Conservation (phyloP, 37 sponge, comb jelly and placozoan species). For the Eunapius fragilis region DNA sequence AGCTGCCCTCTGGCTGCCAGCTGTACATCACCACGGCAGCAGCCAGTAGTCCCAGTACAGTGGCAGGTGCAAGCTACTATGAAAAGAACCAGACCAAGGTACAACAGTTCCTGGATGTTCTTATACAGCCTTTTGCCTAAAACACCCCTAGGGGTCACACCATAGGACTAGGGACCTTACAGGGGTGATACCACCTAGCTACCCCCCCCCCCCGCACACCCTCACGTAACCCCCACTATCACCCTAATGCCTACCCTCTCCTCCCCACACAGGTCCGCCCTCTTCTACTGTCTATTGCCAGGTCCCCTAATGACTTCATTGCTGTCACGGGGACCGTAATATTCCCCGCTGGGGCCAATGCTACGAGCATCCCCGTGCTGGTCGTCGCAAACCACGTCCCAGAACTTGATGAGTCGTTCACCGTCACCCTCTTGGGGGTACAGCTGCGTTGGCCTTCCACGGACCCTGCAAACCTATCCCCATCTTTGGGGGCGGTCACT, state of each 20-base stretch:
- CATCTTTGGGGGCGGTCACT: constrained; percentile 41
- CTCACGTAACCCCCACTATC: too few relatives aligned
- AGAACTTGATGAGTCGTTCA: constrained; percentile 81
- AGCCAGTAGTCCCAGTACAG: neutral
- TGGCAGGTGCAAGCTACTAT: constrained; percentile 40
- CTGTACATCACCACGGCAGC: constrained; percentile 30
- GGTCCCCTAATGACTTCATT: constrained; percentile 44
- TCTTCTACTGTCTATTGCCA: constrained; percentile 46
- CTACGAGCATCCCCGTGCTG: constrained; percentile 41
- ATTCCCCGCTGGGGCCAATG: constrained; percentile 39
- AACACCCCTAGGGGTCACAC: too few relatives aligned
- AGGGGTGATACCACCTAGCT: too few relatives aligned
- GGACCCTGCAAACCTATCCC: constrained; percentile 4
- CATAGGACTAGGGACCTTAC: too few relatives aligned
- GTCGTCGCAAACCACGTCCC: constrained; percentile 65
- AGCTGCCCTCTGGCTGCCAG: constrained; percentile 18
- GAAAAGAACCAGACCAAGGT: constrained; percentile 52
- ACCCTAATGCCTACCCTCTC: neutral
- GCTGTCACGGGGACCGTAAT: constrained; percentile 27
- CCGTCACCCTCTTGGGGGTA: constrained; percentile 49
- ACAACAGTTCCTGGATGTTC: too few relatives aligned
- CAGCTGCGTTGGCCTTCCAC: constrained; percentile 27
- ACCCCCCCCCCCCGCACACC: too few relatives aligned
- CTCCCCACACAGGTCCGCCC: constrained; percentile 40
- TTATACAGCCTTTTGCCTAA: too few relatives aligned